Evolutionary conservation across 2,797 vertebrate species (phyloP).

Genomic region (Danionella dracula): DNA sequence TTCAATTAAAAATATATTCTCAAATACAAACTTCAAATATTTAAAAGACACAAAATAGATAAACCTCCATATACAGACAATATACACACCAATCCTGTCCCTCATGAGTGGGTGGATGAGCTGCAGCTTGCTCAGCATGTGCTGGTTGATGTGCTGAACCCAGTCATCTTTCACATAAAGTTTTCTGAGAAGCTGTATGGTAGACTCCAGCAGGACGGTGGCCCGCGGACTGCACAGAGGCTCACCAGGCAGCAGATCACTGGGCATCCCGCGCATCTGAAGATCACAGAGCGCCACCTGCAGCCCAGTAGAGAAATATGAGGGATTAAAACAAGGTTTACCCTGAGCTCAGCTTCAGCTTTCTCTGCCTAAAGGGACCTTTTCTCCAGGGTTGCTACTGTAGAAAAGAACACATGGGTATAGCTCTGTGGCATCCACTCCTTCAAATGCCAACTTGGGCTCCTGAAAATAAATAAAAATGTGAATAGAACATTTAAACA

Average conservation of each 20-base stretch:
- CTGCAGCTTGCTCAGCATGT: slow-evolving; percentile 69
- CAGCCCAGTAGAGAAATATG: neutral
- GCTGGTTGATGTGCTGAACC: slow-evolving; percentile 68
- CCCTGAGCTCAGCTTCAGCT: too few relatives aligned
- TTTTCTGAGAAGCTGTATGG: slow-evolving; percentile 66
- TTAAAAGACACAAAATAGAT: too few relatives aligned
- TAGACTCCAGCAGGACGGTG: slow-evolving; percentile 71
- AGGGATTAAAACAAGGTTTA: neutral
- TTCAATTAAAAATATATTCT: too few relatives aligned
- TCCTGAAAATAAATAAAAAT: slow-evolving; percentile 53
- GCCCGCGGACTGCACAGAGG: slow-evolving; percentile 72
- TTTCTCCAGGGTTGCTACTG: slow-evolving; percentile 80
- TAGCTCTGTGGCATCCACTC: slow-evolving; percentile 71
- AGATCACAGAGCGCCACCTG: slow-evolving; percentile 75
- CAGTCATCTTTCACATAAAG: slow-evolving; percentile 70
- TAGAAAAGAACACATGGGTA: slow-evolving; percentile 80
- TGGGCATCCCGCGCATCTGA: slow-evolving; percentile 76
- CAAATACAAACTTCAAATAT: too few relatives aligned
- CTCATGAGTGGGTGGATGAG: slow-evolving; percentile 68
- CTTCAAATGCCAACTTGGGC: slow-evolving; percentile 77
- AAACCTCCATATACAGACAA: neutral
- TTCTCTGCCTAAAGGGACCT: too few relatives aligned
- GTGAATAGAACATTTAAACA: too few relatives aligned
- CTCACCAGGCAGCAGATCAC: slow-evolving; percentile 71
- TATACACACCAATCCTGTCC: slow-evolving; percentile 57